Evolutionary conservation across 2,888 invertebrate species (phyloP).

Genomic region (Pachliopta kotzebuea): DNA sequence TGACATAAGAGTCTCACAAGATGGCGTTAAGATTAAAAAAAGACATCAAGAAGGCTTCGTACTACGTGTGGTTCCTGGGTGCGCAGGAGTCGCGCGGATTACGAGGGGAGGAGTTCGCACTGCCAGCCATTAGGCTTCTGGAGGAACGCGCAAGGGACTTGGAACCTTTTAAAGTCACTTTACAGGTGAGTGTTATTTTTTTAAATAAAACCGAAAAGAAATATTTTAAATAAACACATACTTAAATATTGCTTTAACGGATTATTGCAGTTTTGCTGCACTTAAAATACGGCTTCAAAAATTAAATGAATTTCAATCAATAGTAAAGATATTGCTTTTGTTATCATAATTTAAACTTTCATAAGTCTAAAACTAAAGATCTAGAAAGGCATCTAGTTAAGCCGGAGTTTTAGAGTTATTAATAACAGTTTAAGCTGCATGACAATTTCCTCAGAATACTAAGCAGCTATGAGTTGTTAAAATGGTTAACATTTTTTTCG

Average conservation of each 20-base stretch:
- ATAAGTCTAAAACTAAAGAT: too few relatives aligned
- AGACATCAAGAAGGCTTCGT: conserved; percentile 94
- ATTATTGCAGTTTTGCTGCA: too few relatives aligned
- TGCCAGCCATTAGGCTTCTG: conserved; percentile 91
- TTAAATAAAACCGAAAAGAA: neutral
- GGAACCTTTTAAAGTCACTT: conserved; percentile 94
- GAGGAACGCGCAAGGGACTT: conserved; percentile 91
- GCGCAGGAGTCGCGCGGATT: conserved; percentile 96
- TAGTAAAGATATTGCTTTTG: too few relatives aligned
- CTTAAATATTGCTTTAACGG: neutral
- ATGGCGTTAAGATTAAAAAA: conserved; percentile 91
- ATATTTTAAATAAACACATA: neutral
- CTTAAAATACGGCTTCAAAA: too few relatives aligned
- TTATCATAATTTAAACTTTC: too few relatives aligned
- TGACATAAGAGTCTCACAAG: conserved; percentile 67
- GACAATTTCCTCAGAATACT: too few relatives aligned
- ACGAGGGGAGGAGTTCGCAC: conserved; percentile 90
- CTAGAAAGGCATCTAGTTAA: too few relatives aligned
- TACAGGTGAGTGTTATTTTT: conserved; percentile 82
- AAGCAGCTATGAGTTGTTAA: too few relatives aligned
- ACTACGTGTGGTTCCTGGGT: conserved; percentile 96
- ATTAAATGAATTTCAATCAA: too few relatives aligned
- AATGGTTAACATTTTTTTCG: too few relatives aligned
- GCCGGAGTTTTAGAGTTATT: too few relatives aligned
- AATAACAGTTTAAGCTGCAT: too few relatives aligned